Conservation (phyloP, 2,113 vertebrate species). For the Caretta caretta region DNA sequence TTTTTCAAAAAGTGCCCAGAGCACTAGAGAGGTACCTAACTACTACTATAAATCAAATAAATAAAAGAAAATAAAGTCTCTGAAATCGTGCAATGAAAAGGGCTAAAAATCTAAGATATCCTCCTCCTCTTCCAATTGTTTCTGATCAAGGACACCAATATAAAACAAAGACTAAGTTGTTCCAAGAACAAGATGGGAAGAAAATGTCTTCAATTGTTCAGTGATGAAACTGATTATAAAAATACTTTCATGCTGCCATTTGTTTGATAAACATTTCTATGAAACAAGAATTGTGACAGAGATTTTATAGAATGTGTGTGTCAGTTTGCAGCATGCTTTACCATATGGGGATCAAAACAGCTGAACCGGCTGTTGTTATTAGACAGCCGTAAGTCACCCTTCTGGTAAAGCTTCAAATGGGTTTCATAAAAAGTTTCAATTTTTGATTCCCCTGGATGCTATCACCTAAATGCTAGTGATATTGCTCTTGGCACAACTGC, state of each 20-base stretch:
- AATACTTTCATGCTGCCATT: slow-evolving; percentile 8
- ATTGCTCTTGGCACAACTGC: slow-evolving; percentile 71
- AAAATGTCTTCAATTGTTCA: background rate
- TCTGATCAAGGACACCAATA: slow-evolving; percentile 36
- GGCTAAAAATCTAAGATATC: background rate
- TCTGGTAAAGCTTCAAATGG: slow-evolving; percentile 67
- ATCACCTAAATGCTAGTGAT: slow-evolving; percentile 71
- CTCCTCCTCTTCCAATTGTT: slow-evolving; percentile 30
- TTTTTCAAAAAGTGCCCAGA: background rate
- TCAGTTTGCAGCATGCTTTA: slow-evolving; percentile 10
- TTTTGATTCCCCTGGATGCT: slow-evolving; percentile 47
- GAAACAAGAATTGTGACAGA: slow-evolving; percentile 51
- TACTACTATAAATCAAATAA: slow-evolving; percentile 37
- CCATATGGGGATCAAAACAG: slow-evolving; percentile 41
- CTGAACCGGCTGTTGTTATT: slow-evolving; percentile 30
- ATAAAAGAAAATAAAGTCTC: slow-evolving; percentile 7
- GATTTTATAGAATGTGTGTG: slow-evolving; percentile 43
- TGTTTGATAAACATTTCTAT: slow-evolving; percentile 33
- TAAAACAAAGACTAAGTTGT: slow-evolving; percentile 33
- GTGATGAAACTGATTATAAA: slow-evolving; percentile 28
- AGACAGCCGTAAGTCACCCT: slow-evolving; percentile 65
- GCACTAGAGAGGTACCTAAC: background rate
- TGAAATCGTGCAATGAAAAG: background rate
- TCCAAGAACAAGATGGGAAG: background rate
- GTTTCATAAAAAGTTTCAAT: slow-evolving; percentile 26